These are phyloP conservation scores for Cranoglanis bouderius DNA, from an alignment of 2,113 vertebrate genomes.

Conservation along the genomic window DNA sequence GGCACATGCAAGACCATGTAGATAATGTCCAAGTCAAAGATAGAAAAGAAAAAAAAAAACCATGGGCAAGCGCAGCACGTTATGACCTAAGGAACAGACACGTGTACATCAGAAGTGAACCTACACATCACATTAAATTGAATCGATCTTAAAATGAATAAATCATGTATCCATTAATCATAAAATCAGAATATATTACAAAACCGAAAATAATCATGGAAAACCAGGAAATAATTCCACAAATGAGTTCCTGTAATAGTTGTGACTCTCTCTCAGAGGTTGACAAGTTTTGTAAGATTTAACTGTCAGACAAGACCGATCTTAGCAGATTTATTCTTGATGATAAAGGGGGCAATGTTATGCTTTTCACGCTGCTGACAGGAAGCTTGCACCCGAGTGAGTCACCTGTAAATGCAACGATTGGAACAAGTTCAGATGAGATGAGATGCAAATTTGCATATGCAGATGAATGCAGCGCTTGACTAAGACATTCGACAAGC, in stretches of 20 bases:
- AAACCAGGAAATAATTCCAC: too few species aligned
- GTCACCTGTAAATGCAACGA: slow-evolving; percentile 2
- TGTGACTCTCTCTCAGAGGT: not conserved
- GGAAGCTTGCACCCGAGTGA: not conserved
- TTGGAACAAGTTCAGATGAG: slow-evolving; percentile 2
- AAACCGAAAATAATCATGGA: too few species aligned
- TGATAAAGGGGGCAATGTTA: not conserved
- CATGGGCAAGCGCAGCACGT: not conserved
- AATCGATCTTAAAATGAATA: not conserved
- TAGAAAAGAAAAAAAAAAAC: not conserved
- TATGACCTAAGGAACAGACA: not conserved
- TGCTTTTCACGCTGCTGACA: not conserved
- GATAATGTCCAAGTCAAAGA: not conserved
- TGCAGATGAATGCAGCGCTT: not conserved
- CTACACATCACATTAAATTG: too few species aligned
- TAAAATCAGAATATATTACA: not conserved
- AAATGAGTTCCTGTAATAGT: too few species aligned
- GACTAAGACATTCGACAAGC: not conserved
- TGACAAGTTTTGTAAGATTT: not conserved
- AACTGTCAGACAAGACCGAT: not conserved
- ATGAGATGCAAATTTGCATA: not conserved
- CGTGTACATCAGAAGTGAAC: not conserved
- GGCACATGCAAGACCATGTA: too few species aligned
- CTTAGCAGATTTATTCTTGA: not conserved
- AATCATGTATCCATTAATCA: not conserved